Percentiles rank a stretch among this genome's conserved stretches.
Evolutionary conservation across 1,140 invertebrate genomes (phyloP).

Genomic region (Nebria ingens): DNA sequence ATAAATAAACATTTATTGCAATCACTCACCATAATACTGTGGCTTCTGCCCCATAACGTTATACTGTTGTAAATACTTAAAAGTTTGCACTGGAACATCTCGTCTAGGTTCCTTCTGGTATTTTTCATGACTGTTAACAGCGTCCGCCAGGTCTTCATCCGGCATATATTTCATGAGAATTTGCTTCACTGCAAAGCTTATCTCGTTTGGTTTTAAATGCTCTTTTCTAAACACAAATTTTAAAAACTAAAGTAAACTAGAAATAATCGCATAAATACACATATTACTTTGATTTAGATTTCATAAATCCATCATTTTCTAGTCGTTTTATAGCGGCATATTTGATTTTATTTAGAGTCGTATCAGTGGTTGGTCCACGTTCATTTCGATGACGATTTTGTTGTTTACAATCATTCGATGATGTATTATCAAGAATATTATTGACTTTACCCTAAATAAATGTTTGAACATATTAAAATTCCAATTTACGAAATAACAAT

Average conservation of each 20-base stretch:
- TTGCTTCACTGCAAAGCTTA: slow-evolving; percentile 42
- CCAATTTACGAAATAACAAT: slow-evolving; percentile 1
- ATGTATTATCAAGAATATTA: slow-evolving; percentile 37
- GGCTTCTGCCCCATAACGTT: slow-evolving; percentile 38
- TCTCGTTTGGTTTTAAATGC: slow-evolving; percentile 17
- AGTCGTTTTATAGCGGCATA: slow-evolving; percentile 40
- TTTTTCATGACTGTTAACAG: slow-evolving; percentile 25
- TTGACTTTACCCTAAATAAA: slow-evolving; percentile 39
- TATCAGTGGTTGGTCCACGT: slow-evolving; percentile 20
- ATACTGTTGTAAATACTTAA: slow-evolving; percentile 54
- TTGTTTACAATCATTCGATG: slow-evolving; percentile 22
- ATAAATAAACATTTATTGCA: slow-evolving; percentile 10
- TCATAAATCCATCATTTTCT: slow-evolving; percentile 36
- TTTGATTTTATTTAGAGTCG: slow-evolving; percentile 35
- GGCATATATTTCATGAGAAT: slow-evolving; percentile 54
- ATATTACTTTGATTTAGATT: slow-evolving; percentile 4
- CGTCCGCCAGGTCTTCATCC: slow-evolving; percentile 37
- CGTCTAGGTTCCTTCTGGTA: slow-evolving; percentile 1
- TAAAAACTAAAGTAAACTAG: slow-evolving; percentile 5
- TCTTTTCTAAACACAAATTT: slow-evolving; percentile 5
- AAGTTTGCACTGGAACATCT: slow-evolving; percentile 47
- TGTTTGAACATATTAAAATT: slow-evolving; percentile 10
- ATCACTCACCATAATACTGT: slow-evolving; percentile 10
- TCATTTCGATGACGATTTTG: slow-evolving; percentile 16
- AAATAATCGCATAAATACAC: background rate